Base-by-base conservation (phyloP, 2,113 vertebrate genomes). In the Nycticryphes semicollaris region DNA sequence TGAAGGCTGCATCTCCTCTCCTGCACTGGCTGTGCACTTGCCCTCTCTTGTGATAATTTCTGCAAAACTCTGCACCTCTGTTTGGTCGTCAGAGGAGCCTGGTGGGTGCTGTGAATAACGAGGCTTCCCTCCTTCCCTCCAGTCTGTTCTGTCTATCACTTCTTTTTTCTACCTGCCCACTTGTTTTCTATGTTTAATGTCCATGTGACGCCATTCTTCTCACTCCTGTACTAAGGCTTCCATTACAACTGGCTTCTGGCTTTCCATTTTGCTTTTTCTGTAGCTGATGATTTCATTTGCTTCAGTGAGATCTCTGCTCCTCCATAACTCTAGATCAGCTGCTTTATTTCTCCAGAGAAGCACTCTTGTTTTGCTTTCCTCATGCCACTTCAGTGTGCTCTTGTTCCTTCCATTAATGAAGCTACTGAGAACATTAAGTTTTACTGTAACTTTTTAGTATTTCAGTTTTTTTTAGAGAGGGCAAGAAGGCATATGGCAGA, bases 101-200 rank as follows among this genome's bases (percentile, higher is more conserved):
- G 20, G 33, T 22, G 16, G 28, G n/a, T 73, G 67, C 67, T 80
- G 63, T 62, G 79, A 85, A 59, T 80, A 82, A 27, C 0, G 1
- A 92, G 48, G 39, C 66, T 77, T 86, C 45, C 45, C 47, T 47
- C 51, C 67, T 35, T 83, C 72, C 51, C 50, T 83, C 50, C 33
- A 22, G 41, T 77, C 90, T 94, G 67, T 50, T 90, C 47, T 68
- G 90, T 48, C 89, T 89, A 69, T 78, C 74, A 21, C 78, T 77
- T 87, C 24, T 72, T 81, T 87, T 67, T 50, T 7, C 56, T 70
- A 41, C 45, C 50, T 93, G 19, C 72, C 81, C 43, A 60, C 83
- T 90, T 59, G 24, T 89, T 91, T 96, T 70, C 88, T 88, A 12
- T 88, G 79, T 96, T 93, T 92, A 80, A 86, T 92, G 72, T 73